Base-by-base conservation (phyloP, 2,888 invertebrate species). In the Cataglyphis cursor region DNA sequence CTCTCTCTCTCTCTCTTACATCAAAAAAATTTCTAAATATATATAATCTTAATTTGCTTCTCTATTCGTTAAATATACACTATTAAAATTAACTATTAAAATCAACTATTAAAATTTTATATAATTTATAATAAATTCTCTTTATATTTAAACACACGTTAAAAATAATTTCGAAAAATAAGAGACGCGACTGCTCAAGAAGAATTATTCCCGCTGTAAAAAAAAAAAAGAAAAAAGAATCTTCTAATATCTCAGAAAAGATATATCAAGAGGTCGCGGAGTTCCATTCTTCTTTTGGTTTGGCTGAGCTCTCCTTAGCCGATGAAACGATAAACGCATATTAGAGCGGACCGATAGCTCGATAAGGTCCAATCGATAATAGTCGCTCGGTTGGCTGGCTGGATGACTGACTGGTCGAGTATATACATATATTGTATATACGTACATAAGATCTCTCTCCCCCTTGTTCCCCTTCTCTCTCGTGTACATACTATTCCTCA, bases 301-400 rank as follows among this genome's bases (percentile, higher is more conserved):
- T 28, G 21, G 51, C 51, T 24, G 3, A 76, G 38, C 51, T 66
- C 72, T 80, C 48, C 62, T 61, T 48, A 59, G 75, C 8, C 38
- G 74, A 78, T 65, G 72, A 80, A 75, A 83, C 76, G 82, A 81
- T 72, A 70, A 84, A 78, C 82, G 82, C 85, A 84, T 82, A 87
- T 87, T 87, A 84, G 83, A 85, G 66, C 78, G 70, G 81, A 62
- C 84, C 82, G 85, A 88, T 88, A 88, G 87, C 83, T 88, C 87
- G 87, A 88, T 88, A 87, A 87, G 82, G 84, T 88, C 75, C 85
- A 84, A 88, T 88, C 88, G 84, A 88, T 88, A 87, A 88, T 82
- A 83, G 84, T 68, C 78, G 81, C 62, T 64, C 44, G 64, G 84
- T 74, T 81, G 70, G 82, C 64, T 86, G 83, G 87, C 82, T 86